phyloP scores from a whole-genome alignment of 1,140 invertebrate species.

The Anoplophora glabripennis region DNA sequence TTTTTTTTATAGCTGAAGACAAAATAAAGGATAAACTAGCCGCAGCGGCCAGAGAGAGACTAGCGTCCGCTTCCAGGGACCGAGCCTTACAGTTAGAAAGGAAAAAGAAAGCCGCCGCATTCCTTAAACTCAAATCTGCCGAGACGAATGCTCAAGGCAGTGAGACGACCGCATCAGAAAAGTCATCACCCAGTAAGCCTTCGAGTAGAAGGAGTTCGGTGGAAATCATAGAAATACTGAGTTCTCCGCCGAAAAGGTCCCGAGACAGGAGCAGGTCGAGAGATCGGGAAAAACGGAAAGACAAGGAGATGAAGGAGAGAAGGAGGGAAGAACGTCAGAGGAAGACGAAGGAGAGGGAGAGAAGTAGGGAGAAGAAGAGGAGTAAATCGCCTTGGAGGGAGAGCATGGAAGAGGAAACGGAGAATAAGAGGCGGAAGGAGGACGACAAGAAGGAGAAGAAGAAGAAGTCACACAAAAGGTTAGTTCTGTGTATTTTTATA shows the following conservation, averaged over 20 bases:
- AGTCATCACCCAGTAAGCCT: not conserved
- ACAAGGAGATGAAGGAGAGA: conserved; percentile 6
- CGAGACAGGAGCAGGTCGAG: conserved; percentile 16
- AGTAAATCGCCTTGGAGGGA: not conserved
- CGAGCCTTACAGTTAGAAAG: conserved; percentile 69
- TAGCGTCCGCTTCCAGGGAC: conserved; percentile 54
- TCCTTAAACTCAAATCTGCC: conserved; percentile 57
- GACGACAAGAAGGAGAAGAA: conserved; percentile 20
- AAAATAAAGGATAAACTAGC: conserved; percentile 63
- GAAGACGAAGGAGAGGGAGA: conserved; percentile 15
- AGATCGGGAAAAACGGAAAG: conserved; percentile 14
- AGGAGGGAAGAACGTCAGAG: conserved; percentile 4
- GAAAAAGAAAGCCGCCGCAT: conserved; percentile 64
- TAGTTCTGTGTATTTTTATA: not conserved
- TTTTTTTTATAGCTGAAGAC: conserved; percentile 56
- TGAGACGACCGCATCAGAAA: not conserved
- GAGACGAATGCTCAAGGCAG: conserved; percentile 1
- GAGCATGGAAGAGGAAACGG: conserved; percentile 9
- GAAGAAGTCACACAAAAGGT: conserved; percentile 41
- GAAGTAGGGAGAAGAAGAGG: conserved; percentile 16
- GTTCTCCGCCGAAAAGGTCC: not conserved
- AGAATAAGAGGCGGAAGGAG: conserved; percentile 20
- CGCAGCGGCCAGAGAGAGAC: conserved; percentile 59
- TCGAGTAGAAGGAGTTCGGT: not conserved
- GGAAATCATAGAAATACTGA: conserved; percentile 15